Base-by-base conservation (phyloP, 1,140 invertebrate species). In the Zaprionus kolodkinae region DNA sequence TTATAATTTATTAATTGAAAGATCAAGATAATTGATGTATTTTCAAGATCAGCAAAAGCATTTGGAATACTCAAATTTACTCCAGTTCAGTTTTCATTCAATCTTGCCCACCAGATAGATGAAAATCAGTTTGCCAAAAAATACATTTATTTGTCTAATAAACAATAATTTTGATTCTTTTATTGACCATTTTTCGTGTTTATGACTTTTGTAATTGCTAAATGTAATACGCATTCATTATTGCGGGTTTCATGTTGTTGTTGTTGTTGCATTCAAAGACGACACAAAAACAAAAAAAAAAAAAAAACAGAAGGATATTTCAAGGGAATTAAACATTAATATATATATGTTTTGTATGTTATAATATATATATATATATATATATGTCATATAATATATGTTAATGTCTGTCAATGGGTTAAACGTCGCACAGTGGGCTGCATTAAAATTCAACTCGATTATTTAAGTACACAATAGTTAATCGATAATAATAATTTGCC, bases 61-160 rank as follows among this genome's bases (percentile, higher is more conserved):
- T 40, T n/a, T 40, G 38, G 13, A 40, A 13, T 11, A 40, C 12
- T 30, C 13, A 13, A 40, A 40, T n/a, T 12, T 11, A 6, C 12
- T 12, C 12, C 12, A 40, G 38, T 10, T 9, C 0, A 33, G 13
- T n/a, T n/a, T 21, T 21, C 10, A 0, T 3, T 48, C 4, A n/a
- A 30, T 30, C 6, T 30, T 21, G 15, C 15, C 45, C 45, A 40
- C 21, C 45, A 62, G 35, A 70, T 62, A 62, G 35, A 70, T 62
- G 35, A 56, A 71, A 71, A 64, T 17, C 60, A 45, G 50, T 72
- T 84, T 86, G 69, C 78, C 82, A 86, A 86, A 87, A 86, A 82
- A 79, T 86, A 86, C 79, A 86, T 82, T 82, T 76, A 81, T 87
- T 86, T 87, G 79, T 86, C 82, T 87, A 86, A 87, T 87, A 86